These are phyloP conservation scores for Torymus texanus DNA, from an alignment of 2,888 invertebrate species.

Conservation along the genomic window DNA sequence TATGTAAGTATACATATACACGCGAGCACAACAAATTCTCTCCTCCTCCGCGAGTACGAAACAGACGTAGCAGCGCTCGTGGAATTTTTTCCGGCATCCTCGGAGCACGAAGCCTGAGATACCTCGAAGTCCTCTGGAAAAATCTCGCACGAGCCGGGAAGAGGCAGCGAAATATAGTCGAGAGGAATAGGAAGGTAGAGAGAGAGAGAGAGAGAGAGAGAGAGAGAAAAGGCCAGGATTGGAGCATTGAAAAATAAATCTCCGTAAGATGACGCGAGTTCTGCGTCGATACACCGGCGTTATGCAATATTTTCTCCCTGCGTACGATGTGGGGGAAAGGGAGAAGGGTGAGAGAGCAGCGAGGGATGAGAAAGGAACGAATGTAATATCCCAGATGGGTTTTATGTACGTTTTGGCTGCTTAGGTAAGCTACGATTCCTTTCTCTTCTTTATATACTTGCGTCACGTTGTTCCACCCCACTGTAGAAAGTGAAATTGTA, in stretches of 20 bases:
- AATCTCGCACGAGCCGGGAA: not conserved
- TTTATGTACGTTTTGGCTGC: constrained; percentile 61
- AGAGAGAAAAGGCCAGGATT: not conserved
- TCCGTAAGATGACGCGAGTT: constrained; percentile 58
- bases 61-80: not conserved
- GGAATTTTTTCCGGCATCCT: constrained; percentile 27
- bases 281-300: constrained; percentile 58
- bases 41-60: not conserved
- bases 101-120: not conserved
- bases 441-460: not conserved
- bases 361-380: constrained; percentile 57
- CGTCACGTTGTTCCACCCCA: not conserved
- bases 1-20: not conserved
- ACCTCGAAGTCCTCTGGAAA: constrained; percentile 4
- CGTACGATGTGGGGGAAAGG: constrained; percentile 16
- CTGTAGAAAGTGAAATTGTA: not conserved
- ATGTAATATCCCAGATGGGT: constrained; percentile 64
- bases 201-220: not conserved
- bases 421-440: constrained; percentile 61
- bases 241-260: constrained; percentile 68
- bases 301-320: constrained; percentile 64
- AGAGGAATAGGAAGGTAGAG: not conserved
- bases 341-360: constrained; percentile 6
- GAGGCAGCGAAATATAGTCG: constrained; percentile 2
- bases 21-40: constrained; percentile 6